Evolutionary conservation across 2,113 vertebrate species (phyloP).

Genomic region (Trinectes maculatus): DNA sequence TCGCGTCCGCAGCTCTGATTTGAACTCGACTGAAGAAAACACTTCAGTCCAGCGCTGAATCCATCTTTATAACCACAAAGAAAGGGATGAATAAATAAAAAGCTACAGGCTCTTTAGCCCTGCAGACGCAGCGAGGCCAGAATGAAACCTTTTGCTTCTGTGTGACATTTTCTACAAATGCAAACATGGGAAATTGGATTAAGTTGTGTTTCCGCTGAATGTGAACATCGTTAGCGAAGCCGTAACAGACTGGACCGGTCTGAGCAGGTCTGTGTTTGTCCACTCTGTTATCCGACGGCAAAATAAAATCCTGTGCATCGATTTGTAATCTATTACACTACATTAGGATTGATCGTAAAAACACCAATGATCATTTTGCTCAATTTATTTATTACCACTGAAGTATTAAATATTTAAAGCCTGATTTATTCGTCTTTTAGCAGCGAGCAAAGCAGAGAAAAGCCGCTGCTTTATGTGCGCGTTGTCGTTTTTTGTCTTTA

Average conservation of each 20-base stretch:
- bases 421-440: background rate
- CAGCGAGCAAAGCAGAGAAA: constrained; percentile 16
- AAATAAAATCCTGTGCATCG: constrained; percentile 9
- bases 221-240: constrained; percentile 52
- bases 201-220: constrained; percentile 25
- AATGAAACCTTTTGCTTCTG: constrained; percentile 45
- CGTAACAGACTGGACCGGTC: constrained; percentile 45
- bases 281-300: background rate
- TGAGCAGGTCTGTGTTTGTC: constrained; percentile 24
- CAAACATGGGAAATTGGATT: constrained; percentile 49
- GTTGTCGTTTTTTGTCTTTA: background rate
- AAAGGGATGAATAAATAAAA: constrained; percentile 34
- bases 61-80: constrained; percentile 46
- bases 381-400: constrained; percentile 46
- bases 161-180: constrained; percentile 56
- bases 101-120: constrained; percentile 1
- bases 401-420: constrained; percentile 38
- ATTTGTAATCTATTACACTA: constrained; percentile 11
- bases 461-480: background rate
- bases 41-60: constrained; percentile 20
- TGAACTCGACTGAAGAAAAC: constrained; percentile 23
- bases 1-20: constrained; percentile 34
- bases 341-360: constrained; percentile 35
- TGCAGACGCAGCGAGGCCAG: constrained; percentile 43
- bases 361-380: constrained; percentile 36